Evolutionary conservation across 2,888 invertebrate species (phyloP), one percentile per base, ranked within the genome.

Genomic region (Caenorhabditis macrosperma): DNA sequence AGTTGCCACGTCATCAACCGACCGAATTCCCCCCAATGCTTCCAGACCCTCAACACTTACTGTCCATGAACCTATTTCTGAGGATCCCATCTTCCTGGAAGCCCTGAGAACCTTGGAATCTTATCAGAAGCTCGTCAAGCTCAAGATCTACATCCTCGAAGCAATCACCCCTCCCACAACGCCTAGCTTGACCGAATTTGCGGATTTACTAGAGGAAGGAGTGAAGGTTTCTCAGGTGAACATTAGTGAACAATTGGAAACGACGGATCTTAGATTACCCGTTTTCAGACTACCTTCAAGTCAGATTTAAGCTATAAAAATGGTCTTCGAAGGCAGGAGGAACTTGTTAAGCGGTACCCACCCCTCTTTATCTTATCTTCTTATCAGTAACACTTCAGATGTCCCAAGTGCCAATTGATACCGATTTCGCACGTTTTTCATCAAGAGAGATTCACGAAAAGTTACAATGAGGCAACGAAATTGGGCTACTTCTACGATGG

Each of bases 331-430:
- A 33, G 75, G 20, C 26, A 44, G 10, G 17, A 41, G 20, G 22
- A 41, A 33, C 38, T 67, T 1, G 26, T 38, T 9, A 26, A 75
- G 24, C 10, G 20, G 46, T 59, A 55, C 22, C 9, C n/a, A 24
- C 17, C 30, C 0, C 24, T 26, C 12, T 9, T 3, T 35, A 60
- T 17, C 48, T n/a, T n/a, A n/a, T n/a, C n/a, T 7, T 35, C 24
- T 46, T 28, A 12, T 33, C 24, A 24, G 4, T 50, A n/a, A n/a
- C n/a, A n/a, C n/a, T 76, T 50, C 44, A 76, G 76, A 24, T 78
- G 78, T 26, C 1, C 44, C 1, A 78, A 71, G 33, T 78, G 78
- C 35, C 55, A 63, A 17, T n/a, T 71, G 5, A 54, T 66, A 0
- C 28, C 44, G 0, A 24, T 66, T 17, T 38, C 54, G 1, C 4